phyloP scores from a whole-genome alignment of 2,113 vertebrate species.

The Callocephalon fimbriatum region DNA sequence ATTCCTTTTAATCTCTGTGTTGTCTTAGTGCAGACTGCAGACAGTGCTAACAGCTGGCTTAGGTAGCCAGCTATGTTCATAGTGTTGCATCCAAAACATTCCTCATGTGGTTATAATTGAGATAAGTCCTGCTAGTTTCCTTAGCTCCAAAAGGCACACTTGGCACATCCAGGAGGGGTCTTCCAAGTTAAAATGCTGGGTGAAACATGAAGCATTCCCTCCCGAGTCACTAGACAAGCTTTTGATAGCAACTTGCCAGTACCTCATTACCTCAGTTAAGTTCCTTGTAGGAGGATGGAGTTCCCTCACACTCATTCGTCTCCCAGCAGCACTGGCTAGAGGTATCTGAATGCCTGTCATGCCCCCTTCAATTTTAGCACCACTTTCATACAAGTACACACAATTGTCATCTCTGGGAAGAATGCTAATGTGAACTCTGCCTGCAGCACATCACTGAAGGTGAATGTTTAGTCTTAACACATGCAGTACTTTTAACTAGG shows the following conservation, averaged over 20 bases:
- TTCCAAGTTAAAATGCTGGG: not conserved
- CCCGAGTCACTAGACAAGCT: not conserved
- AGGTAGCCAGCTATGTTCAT: not conserved
- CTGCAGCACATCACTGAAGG: not conserved
- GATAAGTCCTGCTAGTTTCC: not conserved
- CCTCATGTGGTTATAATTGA: not conserved
- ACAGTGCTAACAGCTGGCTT: not conserved
- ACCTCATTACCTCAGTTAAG: not conserved
- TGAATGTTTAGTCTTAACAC: not conserved
- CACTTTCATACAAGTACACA: not conserved
- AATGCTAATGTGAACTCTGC: not conserved
- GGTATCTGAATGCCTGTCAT: not conserved
- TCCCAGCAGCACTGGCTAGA: not conserved
- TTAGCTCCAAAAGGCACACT: not conserved
- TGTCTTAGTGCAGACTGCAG: not conserved
- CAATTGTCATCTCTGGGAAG: not conserved
- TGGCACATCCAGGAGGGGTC: rapidly evolving
- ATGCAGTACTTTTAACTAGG: not conserved
- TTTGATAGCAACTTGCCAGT: not conserved
- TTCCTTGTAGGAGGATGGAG: not conserved
- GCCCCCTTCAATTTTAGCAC: not conserved
- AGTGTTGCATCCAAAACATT: not conserved
- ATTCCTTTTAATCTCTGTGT: not conserved
- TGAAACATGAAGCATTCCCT: not conserved
- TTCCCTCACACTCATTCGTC: not conserved